phyloP scores from a whole-genome alignment of 1,140 invertebrate genomes.

The Cephus cinctus region DNA sequence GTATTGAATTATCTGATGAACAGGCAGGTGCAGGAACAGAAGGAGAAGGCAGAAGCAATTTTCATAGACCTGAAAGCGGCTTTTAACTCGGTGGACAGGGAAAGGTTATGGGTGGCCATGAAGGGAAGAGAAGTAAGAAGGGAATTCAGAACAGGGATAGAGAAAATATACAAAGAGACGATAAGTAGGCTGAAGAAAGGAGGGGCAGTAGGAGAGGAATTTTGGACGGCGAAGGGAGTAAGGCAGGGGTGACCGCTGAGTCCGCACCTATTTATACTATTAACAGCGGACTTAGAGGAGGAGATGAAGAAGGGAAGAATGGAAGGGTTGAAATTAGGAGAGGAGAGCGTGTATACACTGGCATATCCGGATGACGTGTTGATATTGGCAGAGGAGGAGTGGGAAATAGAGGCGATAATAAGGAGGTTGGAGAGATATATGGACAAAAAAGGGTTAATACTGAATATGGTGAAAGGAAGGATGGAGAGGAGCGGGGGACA shows the following conservation, averaged over 20 bases:
- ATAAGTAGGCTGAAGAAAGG: background rate
- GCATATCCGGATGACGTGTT: background rate
- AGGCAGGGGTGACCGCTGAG: conserved; percentile 11
- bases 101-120: background rate
- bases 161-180: background rate
- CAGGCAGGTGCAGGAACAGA: background rate
- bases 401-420: background rate
- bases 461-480: background rate
- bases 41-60: background rate
- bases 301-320: background rate
- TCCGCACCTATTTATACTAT: conserved; percentile 10
- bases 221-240: too few relatives aligned
- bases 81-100: background rate
- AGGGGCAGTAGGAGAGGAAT: background rate
- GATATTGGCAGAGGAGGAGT: background rate
- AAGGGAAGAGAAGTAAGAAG: background rate
- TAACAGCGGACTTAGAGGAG: conserved; percentile 5
- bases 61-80: background rate
- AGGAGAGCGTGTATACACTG: background rate
- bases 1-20: background rate
- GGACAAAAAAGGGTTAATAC: background rate
- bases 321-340: background rate
- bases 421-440: background rate
- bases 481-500: background rate
- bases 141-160: background rate